Base-by-base conservation (phyloP, 1,140 invertebrate species). In the Venturia canescens region DNA sequence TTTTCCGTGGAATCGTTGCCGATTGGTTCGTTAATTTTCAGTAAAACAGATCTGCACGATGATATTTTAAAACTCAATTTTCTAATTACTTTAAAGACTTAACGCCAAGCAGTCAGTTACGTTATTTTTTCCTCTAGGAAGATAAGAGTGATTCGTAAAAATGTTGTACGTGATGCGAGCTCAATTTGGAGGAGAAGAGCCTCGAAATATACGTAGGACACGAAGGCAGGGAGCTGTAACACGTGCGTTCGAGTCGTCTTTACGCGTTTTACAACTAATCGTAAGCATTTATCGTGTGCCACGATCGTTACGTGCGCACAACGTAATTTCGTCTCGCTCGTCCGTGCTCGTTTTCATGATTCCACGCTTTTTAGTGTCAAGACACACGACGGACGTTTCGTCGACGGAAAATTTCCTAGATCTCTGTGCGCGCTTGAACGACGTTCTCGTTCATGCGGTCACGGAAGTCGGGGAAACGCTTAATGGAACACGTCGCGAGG, bases 221-320 rank as follows among this genome's bases (percentile, higher is more conserved):
- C 26, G 67, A 69, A 69, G 29, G 31, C 5, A 18, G 13, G n/a
- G 16, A 69, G 50, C n/a, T n/a, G 67, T 34, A 69, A 31, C 26
- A 34, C 29, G 27, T 29, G 31, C 26, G 67, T 69, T 69, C 67
- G 13, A 27, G n/a, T n/a, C 67, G 5, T 31, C 16, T 18, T 27
- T 29, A 69, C 67, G 67, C 27, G 29, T 69, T 69, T 69, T 69
- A 69, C 67, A 69, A 38, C 67, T 34, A 69, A 69, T 69, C 29
- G 26, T 69, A 69, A 69, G 9, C 31, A 69, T n/a, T 69, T 29
- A n/a, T 69, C n/a, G 67, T 29, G 29, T 31, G 34, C 16, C 38
- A 69, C 50, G 50, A 21, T 53, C 50, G 29, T 69, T n/a, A n/a
- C 31, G 26, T 31, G 67, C n/a, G 67, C 29, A 29, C 7, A 38